Percentiles rank a stretch among this genome's conserved stretches.
Evolutionary conservation across 2,888 invertebrate species (phyloP).

Genomic region (Watsonalla cultraria): DNA sequence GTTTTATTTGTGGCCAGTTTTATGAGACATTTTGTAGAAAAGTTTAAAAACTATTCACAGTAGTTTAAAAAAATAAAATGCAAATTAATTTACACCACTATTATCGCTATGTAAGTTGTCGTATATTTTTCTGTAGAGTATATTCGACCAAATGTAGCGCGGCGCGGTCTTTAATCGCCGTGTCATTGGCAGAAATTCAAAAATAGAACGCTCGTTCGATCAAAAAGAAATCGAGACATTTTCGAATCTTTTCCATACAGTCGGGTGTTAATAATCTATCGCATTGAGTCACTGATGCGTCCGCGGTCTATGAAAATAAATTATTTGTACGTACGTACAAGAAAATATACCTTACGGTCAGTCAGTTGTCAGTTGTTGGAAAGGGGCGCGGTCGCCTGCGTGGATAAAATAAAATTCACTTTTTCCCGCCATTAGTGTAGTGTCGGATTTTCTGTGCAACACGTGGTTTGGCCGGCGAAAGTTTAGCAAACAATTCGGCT

Average conservation of each 20-base stretch:
- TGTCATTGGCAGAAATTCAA: constrained; percentile 42
- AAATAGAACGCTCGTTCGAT: constrained; percentile 34
- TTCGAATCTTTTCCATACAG: constrained; percentile 22
- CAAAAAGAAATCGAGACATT: constrained; percentile 25
- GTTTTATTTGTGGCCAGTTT: too few relatives aligned
- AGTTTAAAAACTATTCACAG: too few relatives aligned
- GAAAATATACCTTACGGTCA: constrained; percentile 61
- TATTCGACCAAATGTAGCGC: background rate
- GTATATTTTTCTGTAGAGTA: background rate
- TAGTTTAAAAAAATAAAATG: too few relatives aligned
- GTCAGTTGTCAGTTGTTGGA: constrained; percentile 69
- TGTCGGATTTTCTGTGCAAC: constrained; percentile 40
- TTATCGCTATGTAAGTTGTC: background rate
- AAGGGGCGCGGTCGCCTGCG: constrained; percentile 50
- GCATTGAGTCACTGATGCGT: constrained; percentile 48
- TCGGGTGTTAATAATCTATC: constrained; percentile 20
- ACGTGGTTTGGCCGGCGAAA: constrained; percentile 49
- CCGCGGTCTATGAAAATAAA: constrained; percentile 66
- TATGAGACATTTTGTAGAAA: too few relatives aligned
- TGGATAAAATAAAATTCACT: constrained; percentile 39
- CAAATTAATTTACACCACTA: too few relatives aligned
- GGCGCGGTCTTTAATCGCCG: constrained; percentile 7
- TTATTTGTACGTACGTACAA: constrained; percentile 60
- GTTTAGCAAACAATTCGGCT: constrained; percentile 48
- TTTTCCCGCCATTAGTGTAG: constrained; percentile 30